Base-by-base conservation (phyloP, 2,797 vertebrate genomes). In the Propithecus perrieri region DNA sequence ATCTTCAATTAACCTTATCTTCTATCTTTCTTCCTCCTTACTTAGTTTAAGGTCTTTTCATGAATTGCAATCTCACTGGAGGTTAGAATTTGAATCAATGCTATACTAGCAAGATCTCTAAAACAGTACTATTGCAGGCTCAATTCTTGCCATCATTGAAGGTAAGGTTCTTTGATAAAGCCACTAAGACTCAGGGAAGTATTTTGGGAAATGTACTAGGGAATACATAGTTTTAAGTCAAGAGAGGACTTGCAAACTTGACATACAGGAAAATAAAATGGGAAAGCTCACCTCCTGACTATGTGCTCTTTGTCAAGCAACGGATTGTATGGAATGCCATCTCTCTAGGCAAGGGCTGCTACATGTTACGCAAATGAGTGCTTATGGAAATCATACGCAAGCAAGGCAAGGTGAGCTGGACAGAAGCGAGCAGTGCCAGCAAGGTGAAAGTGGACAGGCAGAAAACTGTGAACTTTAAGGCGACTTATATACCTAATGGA, bases 331-430 rank as follows among this genome's bases (percentile, higher is more conserved):
- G 79, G 55, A 74, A 93, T 41, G 41, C 79, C 22, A 57, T 53
- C 57, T 94, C 63, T 75, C 89, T 6, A 17, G 46, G 87, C 69
- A 75, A 89, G n/a, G n/a, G 12, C n/a, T 53, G 71, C 65, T 89
- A 65, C 4, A 88, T 33, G 61, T 59, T 76, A 88, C 17, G 20
- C 67, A 50, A 67, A 89, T 35, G 50, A 85, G 75, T 41, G 80
- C 86, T 86, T 78, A 80, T 28, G 93, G 55, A 94, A 96, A 94
- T 95, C 80, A 55, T 0, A 97, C 24, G 65, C 80, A 74, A 79
- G 74, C 83, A 59, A 71, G 50, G 4, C 41, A 61, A 84, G 22
- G 65, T 20, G 57, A 85, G 71, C 78, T 69, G 84, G 83, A 63
- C 65, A 53, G 30, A 46, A 71, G 71, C 30, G 71, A 75, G 81